These are phyloP conservation scores for Sarcophilus harrisii DNA, from an alignment of 2,797 vertebrate species.

Conservation along the genomic window DNA sequence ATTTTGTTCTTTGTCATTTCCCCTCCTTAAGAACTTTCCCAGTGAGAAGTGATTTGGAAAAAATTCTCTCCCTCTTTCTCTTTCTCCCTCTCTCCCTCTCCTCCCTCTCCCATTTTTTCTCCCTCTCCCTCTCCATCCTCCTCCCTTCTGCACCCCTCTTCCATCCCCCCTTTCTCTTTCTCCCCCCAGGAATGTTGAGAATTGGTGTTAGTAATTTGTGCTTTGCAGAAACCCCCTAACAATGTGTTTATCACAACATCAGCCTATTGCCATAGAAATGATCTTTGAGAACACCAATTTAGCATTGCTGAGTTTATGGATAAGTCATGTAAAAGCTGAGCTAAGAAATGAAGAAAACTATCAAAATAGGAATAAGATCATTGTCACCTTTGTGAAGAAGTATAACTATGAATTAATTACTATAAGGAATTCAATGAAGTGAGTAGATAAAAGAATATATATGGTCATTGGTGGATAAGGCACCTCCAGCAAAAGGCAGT, in stretches of 20 bases:
- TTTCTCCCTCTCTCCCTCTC: neutral
- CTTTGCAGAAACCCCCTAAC: slow-evolving; percentile 77
- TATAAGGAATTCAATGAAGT: slow-evolving; percentile 62
- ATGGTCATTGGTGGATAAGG: slow-evolving; percentile 10
- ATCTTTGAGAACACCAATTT: slow-evolving; percentile 76
- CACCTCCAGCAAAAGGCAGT: slow-evolving; percentile 45
- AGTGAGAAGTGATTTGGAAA: neutral
- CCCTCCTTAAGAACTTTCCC: neutral
- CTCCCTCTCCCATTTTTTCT: neutral
- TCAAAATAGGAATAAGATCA: slow-evolving; percentile 55
- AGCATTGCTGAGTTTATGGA: slow-evolving; percentile 63
- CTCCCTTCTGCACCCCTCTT: neutral
- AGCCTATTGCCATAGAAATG: slow-evolving; percentile 81
- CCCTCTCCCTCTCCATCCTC: neutral
- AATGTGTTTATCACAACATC: slow-evolving; percentile 78
- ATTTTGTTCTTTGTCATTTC: slow-evolving; percentile 11
- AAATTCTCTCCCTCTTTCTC: neutral
- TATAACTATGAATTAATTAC: slow-evolving; percentile 48
- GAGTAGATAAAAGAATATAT: slow-evolving; percentile 54
- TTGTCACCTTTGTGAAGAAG: slow-evolving; percentile 66
- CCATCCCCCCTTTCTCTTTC: neutral
- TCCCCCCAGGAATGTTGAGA: slow-evolving; percentile 7
- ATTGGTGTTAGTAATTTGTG: slow-evolving; percentile 31
- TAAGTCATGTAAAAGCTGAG: slow-evolving; percentile 61
- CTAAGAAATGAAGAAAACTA: slow-evolving; percentile 19